Conservation (phyloP, 2,888 invertebrate genomes). For the Drosophila lutescens region DNA sequence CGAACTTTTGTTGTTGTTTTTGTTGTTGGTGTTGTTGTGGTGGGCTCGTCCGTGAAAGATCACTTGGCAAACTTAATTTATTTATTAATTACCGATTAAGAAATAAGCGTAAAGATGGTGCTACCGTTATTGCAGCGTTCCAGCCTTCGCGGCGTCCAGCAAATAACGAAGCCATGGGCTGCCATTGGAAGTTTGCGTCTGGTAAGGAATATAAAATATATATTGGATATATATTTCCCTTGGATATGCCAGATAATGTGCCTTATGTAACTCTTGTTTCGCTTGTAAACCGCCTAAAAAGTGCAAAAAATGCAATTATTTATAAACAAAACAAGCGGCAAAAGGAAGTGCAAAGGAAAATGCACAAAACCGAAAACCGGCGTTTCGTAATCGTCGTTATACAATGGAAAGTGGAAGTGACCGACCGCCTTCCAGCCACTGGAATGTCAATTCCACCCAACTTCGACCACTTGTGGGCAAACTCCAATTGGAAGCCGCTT, state of each 20-base stretch:
- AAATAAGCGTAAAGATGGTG: conserved; percentile 68
- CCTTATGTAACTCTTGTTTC: conserved; percentile 33
- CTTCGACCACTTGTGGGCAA: conserved; percentile 6
- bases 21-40: conserved; percentile 32
- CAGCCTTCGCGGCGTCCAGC: conserved; percentile 74
- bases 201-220: conserved; percentile 64
- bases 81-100: conserved; percentile 4
- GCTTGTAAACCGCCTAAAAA: neutral
- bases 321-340: neutral
- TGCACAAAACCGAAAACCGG: conserved; percentile 6
- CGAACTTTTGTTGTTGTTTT: conserved; percentile 5
- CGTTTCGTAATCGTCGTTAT: conserved; percentile 45
- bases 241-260: neutral
- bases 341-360: neutral
- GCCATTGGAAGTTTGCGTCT: conserved; percentile 59
- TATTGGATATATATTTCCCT: neutral
- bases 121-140: conserved; percentile 75
- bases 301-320: neutral
- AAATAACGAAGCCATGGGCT: conserved; percentile 70
- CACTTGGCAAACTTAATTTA: conserved; percentile 8
- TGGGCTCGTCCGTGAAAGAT: conserved; percentile 27
- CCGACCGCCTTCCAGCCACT: neutral
- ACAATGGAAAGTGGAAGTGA: conserved; percentile 16
- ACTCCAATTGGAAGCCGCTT: conserved; percentile 12
- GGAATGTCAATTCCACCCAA: neutral